Percentiles rank a stretch among this genome's conserved stretches.
Evolutionary conservation across 2,888 invertebrate genomes (phyloP).

Genomic region (Julus scandinavius): DNA sequence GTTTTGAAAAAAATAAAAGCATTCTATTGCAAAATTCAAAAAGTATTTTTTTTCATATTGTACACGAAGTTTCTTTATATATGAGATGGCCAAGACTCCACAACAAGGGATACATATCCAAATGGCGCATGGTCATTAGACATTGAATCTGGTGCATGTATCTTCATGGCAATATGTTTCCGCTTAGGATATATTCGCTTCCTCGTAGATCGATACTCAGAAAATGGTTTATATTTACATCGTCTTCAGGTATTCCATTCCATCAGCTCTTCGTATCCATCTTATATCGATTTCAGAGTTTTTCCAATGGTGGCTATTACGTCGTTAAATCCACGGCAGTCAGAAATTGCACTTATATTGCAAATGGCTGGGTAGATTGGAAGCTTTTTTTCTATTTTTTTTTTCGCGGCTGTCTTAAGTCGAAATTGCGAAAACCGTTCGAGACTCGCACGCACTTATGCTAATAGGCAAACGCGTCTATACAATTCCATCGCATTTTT

Average conservation of each 20-base stretch:
- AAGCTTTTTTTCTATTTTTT: not conserved
- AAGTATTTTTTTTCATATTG: too few species aligned
- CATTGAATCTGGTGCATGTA: not conserved
- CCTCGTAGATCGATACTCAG: constrained; percentile 29
- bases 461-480: not conserved
- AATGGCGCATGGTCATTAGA: constrained; percentile 35
- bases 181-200: constrained; percentile 36
- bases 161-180: constrained; percentile 43
- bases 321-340: constrained; percentile 44
- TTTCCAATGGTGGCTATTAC: constrained; percentile 14
- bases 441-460: not conserved
- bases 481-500: not conserved
- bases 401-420: constrained; percentile 22
- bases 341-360: constrained; percentile 21
- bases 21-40: too few species aligned
- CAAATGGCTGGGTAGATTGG: constrained; percentile 31
- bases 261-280: constrained; percentile 25
- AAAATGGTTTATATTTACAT: constrained; percentile 45
- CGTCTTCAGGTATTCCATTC: constrained; percentile 40
- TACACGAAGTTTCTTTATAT: too few species aligned
- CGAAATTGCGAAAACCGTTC: constrained; percentile 31
- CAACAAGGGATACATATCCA: not conserved
- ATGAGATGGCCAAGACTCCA: not conserved
- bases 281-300: constrained; percentile 39
- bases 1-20: too few species aligned